A percentile compares a stretch with the other conserved stretches of the same genome.
These are phyloP conservation scores for Ostrea denselamellosa DNA, from an alignment of 1,140 invertebrate genomes.

Conservation along the genomic window DNA sequence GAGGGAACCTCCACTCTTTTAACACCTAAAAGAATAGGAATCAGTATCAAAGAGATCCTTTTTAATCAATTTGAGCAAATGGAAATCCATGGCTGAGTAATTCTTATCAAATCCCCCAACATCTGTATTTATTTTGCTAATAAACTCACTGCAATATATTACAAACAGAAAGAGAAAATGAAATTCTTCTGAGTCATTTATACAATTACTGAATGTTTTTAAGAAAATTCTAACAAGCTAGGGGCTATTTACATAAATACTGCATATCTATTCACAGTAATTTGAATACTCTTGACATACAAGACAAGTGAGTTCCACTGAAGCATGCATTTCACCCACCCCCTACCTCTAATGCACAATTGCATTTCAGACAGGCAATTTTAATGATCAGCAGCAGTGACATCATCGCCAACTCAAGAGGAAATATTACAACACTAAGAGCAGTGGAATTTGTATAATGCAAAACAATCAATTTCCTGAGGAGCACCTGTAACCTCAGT, in stretches of 20 bases:
- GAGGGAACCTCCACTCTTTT: slow-evolving; percentile 9
- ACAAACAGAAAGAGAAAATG: no score
- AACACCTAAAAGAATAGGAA: not conserved
- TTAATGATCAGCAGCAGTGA: not conserved
- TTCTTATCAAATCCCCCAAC: not conserved
- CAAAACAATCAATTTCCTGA: not conserved
- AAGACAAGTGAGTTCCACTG: not conserved
- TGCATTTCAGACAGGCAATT: not conserved
- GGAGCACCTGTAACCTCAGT: not conserved
- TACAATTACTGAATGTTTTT: no score
- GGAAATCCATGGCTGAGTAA: not conserved
- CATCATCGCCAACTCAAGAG: not conserved
- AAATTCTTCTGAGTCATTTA: no score
- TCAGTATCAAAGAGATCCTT: not conserved
- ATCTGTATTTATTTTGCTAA: not conserved
- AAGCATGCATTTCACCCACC: not conserved
- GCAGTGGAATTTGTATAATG: not conserved
- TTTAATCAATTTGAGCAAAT: not conserved
- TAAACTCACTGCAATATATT: not conserved
- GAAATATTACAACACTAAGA: not conserved
- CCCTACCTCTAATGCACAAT: not conserved
- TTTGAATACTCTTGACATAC: not conserved
- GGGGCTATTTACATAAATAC: no score
- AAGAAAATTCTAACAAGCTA: no score
- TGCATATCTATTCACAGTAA: not conserved